Conservation (phyloP, 2,797 vertebrate species). For the Periophthalmus magnuspinnatus region DNA sequence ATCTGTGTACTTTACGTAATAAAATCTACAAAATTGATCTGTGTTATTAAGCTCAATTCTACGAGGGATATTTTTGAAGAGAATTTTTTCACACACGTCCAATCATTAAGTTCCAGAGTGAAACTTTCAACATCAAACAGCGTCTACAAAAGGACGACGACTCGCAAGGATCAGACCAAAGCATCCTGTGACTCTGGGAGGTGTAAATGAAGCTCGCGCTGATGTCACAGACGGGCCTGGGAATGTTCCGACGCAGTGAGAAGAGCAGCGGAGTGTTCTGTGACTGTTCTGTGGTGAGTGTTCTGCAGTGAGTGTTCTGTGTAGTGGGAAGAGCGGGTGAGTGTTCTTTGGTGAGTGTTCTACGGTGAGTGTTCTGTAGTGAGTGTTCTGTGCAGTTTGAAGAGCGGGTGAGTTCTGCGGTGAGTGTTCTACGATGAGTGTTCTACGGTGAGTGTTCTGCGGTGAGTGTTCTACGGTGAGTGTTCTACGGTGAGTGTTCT, state of each 20-base stretch:
- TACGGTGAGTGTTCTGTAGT: too few species aligned
- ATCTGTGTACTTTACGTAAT: background rate
- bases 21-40: background rate
- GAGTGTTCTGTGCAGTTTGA: too few species aligned
- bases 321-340: too few species aligned
- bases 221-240: constrained; percentile 19
- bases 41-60: background rate
- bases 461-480: too few species aligned
- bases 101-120: constrained; percentile 15
- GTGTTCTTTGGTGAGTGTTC: too few species aligned
- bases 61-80: background rate
- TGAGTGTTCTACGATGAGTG: too few species aligned
- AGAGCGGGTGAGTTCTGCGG: too few species aligned
- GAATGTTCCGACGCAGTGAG: constrained; percentile 1
- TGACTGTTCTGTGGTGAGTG: background rate
- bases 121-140: constrained; percentile 32
- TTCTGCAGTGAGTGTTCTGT: too few species aligned
- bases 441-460: too few species aligned
- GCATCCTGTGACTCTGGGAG: constrained; percentile 39
- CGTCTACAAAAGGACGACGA: constrained; percentile 11
- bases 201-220: constrained; percentile 56
- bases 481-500: too few species aligned
- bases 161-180: constrained; percentile 42
- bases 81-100: constrained; percentile 14
- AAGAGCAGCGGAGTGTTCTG: background rate